These are phyloP conservation scores for Anthophora plumipes DNA, from an alignment of 2,888 invertebrate species.

Conservation along the genomic window DNA sequence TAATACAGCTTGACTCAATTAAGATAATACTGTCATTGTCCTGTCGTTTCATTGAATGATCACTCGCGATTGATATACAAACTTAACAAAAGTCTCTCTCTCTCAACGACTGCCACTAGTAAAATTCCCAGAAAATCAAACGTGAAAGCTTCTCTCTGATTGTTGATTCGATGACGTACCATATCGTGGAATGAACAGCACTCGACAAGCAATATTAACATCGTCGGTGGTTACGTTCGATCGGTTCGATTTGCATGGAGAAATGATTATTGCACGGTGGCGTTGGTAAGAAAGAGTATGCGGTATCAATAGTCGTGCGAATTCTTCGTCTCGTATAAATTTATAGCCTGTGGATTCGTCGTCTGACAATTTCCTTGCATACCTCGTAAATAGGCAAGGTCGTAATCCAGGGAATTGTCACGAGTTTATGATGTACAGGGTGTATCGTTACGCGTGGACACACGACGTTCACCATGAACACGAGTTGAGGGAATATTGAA, in stretches of 20 bases:
- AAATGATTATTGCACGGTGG: slow-evolving; percentile 41
- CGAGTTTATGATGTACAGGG: slow-evolving; percentile 40
- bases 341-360: slow-evolving; percentile 35
- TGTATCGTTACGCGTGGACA: slow-evolving; percentile 24
- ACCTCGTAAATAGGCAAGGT: slow-evolving; percentile 44
- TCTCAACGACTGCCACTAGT: not conserved
- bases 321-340: slow-evolving; percentile 38
- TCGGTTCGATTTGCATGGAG: slow-evolving; percentile 51
- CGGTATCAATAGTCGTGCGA: slow-evolving; percentile 42
- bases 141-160: slow-evolving; percentile 11
- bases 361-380: slow-evolving; percentile 34
- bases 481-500: not conserved
- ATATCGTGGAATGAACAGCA: slow-evolving; percentile 33
- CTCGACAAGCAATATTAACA: slow-evolving; percentile 16
- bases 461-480: not conserved
- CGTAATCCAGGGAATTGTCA: slow-evolving; percentile 55
- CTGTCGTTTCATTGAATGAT: too few species aligned
- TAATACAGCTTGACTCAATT: not conserved
- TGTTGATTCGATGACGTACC: slow-evolving; percentile 23
- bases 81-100: slow-evolving; percentile 1
- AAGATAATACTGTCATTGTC: not conserved
- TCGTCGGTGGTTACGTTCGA: slow-evolving; percentile 13
- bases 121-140: slow-evolving; percentile 4
- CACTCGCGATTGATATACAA: slow-evolving; percentile 24
- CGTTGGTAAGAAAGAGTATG: slow-evolving; percentile 5